Base-by-base conservation (phyloP, 2,797 vertebrate species). In the Clarias pachynema region DNA sequence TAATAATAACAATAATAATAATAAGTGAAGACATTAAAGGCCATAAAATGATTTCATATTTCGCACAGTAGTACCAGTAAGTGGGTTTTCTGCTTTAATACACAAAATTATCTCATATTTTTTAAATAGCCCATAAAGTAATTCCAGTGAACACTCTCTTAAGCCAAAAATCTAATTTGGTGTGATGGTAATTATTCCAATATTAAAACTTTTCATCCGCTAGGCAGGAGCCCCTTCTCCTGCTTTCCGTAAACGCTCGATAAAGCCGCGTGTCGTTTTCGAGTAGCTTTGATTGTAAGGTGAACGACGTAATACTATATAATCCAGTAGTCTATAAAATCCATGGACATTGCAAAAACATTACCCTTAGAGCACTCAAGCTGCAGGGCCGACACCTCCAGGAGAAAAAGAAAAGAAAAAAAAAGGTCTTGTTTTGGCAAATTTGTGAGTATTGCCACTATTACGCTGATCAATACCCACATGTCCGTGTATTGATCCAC, bases 381-480 rank as follows among this genome's bases (percentile, higher is more conserved):
- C 83, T 82, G 70, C 81, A 82, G 87, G 86, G 86, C 88, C 84
- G 70, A 78, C 87, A 90, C 90, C 86, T 88, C 79, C 70, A 74
- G 75, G 26, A 60, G 59, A 60, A 63, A 63, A 63, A 63, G n/a
- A n/a, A 62, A 60, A 88, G 85, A 87, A 81, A 89, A 78, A 87
- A 88, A 89, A 87, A 82, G 90, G 88, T 89, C 90, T 90, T 90
- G 90, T 90, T 90, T 90, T 90, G 90, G 88, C 86, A 89, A 90
- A 90, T 90, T 90, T 91, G 90, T 92, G 92, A 90, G 89, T 90
- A 92, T 93, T 94, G 93, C 94, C 93, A 94, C 94, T 94, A 94
- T 95, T 95, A 95, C 92, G 84, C 89, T 92, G 91, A 94, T 95
- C 95, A 92, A 96, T 95, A 95, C 91, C 93, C 93, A 93, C 94